These are phyloP conservation scores for Anas acuta DNA, from an alignment of 2,797 vertebrate species.

Conservation along the genomic window DNA sequence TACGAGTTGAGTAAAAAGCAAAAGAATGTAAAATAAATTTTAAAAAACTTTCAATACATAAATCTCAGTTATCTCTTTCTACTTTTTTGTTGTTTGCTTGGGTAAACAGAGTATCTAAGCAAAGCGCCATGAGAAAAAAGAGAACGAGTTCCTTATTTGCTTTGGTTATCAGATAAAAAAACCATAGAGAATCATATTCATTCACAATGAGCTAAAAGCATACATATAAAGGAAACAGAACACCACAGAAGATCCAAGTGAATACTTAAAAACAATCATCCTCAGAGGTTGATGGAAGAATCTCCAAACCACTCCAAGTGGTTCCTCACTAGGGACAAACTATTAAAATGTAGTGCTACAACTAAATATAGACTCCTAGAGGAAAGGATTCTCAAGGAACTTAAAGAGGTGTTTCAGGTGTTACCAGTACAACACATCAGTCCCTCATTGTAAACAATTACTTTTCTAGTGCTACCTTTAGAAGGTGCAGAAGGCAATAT, in stretches of 20 bases:
- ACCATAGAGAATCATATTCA: background rate
- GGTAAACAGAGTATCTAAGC: background rate
- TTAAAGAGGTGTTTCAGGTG: background rate
- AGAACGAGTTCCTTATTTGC: background rate
- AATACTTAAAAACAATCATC: no score
- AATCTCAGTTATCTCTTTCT: background rate
- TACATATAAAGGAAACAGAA: background rate
- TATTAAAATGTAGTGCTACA: background rate
- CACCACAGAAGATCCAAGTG: background rate
- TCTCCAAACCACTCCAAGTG: background rate
- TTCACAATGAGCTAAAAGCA: background rate
- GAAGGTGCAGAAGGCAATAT: background rate
- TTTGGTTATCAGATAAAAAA: background rate
- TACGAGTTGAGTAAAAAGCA: background rate
- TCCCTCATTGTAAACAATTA: background rate
- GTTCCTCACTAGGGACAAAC: background rate
- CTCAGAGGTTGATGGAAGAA: background rate
- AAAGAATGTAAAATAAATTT: no score
- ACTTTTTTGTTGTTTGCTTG: background rate
- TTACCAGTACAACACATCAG: no score
- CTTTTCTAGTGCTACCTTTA: background rate
- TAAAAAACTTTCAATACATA: background rate
- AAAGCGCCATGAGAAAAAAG: background rate
- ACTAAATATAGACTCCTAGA: background rate
- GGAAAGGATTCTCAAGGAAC: background rate